Evolutionary conservation across 2,888 invertebrate species (phyloP).

Genomic region (Agrilus mali): DNA sequence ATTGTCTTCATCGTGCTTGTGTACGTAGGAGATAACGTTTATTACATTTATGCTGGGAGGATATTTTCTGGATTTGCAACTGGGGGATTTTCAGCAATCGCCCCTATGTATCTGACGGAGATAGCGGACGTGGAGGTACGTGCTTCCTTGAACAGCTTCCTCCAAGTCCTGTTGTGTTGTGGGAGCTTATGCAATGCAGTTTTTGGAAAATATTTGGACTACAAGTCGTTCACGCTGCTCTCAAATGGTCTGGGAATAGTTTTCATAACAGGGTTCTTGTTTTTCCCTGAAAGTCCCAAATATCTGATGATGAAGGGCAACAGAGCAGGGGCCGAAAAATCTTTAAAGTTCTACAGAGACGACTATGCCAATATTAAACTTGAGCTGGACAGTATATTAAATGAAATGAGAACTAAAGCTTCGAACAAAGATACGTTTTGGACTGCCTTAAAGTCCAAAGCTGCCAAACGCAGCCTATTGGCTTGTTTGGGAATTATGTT

Average conservation of each 20-base stretch:
- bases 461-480: conserved; percentile 53
- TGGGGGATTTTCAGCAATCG: conserved; percentile 61
- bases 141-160: conserved; percentile 68
- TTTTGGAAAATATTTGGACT: conserved; percentile 52
- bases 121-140: conserved; percentile 65
- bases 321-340: conserved; percentile 42
- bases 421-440: conserved; percentile 39
- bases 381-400: conserved; percentile 53
- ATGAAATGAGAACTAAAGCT: conserved; percentile 39
- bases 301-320: conserved; percentile 46
- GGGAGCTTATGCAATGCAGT: conserved; percentile 67
- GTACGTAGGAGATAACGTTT: conserved; percentile 1
- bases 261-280: conserved; percentile 49
- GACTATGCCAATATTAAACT: conserved; percentile 44
- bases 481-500: conserved; percentile 65
- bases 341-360: conserved; percentile 58
- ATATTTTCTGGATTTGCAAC: conserved; percentile 56
- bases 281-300: conserved; percentile 61
- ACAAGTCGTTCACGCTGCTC: conserved; percentile 53
- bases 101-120: conserved; percentile 75
- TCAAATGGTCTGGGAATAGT: conserved; percentile 49
- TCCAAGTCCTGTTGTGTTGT: conserved; percentile 61
- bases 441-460: conserved; percentile 46
- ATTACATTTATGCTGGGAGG: conserved; percentile 34
- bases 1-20: conserved; percentile 49